These are phyloP conservation scores for Drosophila mojavensis DNA, from an alignment of 1,140 invertebrate species.

Conservation along the genomic window DNA sequence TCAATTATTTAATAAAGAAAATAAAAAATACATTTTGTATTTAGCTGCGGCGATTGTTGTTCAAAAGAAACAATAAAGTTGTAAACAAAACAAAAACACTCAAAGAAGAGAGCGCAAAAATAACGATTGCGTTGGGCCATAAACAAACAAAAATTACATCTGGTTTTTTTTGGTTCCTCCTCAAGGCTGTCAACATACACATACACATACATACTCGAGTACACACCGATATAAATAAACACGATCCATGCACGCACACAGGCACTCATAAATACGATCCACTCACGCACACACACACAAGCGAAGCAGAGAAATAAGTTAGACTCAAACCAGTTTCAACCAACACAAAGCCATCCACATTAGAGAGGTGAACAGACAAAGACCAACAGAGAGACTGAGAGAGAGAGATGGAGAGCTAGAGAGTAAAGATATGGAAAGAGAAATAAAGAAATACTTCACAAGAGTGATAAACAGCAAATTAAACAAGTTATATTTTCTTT, in stretches of 20 bases:
- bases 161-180: constrained; percentile 62
- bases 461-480: constrained; percentile 37
- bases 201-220: constrained; percentile 14
- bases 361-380: background rate
- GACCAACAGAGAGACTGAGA: background rate
- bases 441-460: background rate
- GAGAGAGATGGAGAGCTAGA: background rate
- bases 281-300: constrained; percentile 8
- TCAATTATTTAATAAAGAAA: background rate
- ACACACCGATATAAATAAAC: too few relatives aligned
- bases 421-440: background rate
- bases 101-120: background rate
- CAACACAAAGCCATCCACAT: constrained; percentile 11
- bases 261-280: constrained; percentile 5
- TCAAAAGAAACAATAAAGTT: constrained; percentile 1
- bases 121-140: constrained; percentile 7
- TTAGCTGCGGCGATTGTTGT: background rate
- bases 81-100: background rate
- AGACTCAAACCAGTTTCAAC: constrained; percentile 43
- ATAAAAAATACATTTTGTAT: background rate
- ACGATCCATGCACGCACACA: background rate
- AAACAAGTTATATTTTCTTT: constrained; percentile 58
- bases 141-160: constrained; percentile 33
- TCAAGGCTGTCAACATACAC: constrained; percentile 63
- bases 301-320: constrained; percentile 27